Conservation (phyloP, 2,888 invertebrate species). For the Oxystoma pomonae region DNA sequence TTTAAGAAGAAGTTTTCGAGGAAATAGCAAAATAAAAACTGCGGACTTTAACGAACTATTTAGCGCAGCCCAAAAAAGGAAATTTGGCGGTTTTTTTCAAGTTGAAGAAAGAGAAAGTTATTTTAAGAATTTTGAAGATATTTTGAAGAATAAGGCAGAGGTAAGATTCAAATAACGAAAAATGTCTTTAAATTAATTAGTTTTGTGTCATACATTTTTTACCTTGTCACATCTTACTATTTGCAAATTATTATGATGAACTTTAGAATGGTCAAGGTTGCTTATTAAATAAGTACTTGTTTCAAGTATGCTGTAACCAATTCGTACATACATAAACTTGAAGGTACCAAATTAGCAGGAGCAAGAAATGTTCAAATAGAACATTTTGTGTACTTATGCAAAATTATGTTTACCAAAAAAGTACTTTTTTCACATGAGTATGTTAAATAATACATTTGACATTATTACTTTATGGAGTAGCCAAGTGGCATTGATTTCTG, state of each 20-base stretch:
- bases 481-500: too few relatives aligned
- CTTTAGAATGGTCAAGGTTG: neutral
- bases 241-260: neutral
- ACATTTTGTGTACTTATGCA: neutral
- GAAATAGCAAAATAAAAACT: constrained; percentile 30
- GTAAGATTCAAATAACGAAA: neutral
- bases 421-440: too few relatives aligned
- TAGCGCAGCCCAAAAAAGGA: constrained; percentile 32
- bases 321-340: too few relatives aligned
- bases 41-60: constrained; percentile 32
- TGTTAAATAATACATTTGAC: too few relatives aligned
- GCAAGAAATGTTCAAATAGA: too few relatives aligned
- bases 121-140: constrained; percentile 34
- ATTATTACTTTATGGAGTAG: too few relatives aligned
- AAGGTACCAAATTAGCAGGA: too few relatives aligned
- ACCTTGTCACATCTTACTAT: neutral
- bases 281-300: neutral
- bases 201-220: neutral
- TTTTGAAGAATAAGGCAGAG: constrained; percentile 4
- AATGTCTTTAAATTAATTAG: neutral
- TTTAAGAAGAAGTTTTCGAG: constrained; percentile 54
- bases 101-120: constrained; percentile 31
- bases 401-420: neutral
- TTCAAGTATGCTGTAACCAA: too few relatives aligned
- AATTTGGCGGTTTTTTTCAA: constrained; percentile 31